Conservation (phyloP, 2,113 vertebrate species). For the Colaptes auratus region DNA sequence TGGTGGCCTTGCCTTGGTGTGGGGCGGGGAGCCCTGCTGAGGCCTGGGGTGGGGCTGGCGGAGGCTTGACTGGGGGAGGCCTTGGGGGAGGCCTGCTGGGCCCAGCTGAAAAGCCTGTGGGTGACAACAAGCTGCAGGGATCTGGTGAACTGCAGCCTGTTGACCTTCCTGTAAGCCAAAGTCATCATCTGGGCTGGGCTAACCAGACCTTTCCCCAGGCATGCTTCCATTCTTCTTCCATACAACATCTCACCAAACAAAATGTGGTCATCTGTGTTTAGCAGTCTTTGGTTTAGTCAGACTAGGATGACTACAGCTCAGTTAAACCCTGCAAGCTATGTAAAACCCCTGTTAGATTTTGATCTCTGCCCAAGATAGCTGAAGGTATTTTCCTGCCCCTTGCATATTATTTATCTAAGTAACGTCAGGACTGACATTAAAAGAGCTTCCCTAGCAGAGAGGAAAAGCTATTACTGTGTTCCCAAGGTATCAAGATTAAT, state of each 20-base stretch:
- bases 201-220: neutral
- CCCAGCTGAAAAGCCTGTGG: neutral
- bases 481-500: constrained; percentile 36
- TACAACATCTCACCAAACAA: neutral
- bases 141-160: neutral
- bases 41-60: too few species aligned
- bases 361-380: neutral
- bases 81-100: too few species aligned
- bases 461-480: neutral
- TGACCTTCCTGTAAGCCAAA: neutral
- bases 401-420: neutral
- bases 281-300: neutral
- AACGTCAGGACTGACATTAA: constrained; percentile 13
- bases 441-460: neutral
- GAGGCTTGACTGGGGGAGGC: too few species aligned
- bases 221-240: neutral
- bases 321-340: neutral
- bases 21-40: too few species aligned
- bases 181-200: neutral
- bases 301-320: neutral
- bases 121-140: neutral
- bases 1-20: too few species aligned
- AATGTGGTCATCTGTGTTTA: neutral
- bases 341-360: constrained; percentile 14
- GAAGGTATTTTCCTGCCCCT: constrained; percentile 8